Evolutionary conservation across 2,888 invertebrate species (phyloP).

Genomic region (Neoitamus cyanurus): DNA sequence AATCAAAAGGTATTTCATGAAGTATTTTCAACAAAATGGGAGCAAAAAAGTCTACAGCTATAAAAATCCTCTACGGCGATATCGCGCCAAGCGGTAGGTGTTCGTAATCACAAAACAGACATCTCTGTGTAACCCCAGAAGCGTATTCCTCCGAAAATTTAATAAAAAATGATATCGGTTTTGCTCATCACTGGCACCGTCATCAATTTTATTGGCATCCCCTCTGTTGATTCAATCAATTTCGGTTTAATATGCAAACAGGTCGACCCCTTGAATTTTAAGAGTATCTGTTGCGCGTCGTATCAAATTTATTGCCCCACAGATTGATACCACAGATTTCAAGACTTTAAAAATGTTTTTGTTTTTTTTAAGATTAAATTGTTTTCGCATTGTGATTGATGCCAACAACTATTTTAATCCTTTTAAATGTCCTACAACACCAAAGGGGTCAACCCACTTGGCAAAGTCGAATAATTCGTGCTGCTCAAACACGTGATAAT

Average conservation of each 20-base stretch:
- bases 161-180: conserved; percentile 28
- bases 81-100: neutral
- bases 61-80: neutral
- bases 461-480: neutral
- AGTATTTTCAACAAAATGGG: too few relatives aligned
- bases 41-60: too few relatives aligned
- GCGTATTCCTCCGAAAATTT: neutral
- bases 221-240: conserved; percentile 60
- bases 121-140: neutral
- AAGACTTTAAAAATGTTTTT: neutral
- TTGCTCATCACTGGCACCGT: neutral
- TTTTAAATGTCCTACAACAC: neutral
- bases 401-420: neutral
- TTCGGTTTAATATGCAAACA: conserved; percentile 59
- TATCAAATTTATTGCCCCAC: conserved; percentile 40
- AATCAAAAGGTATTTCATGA: too few relatives aligned
- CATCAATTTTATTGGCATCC: conserved; percentile 46
- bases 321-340: conserved; percentile 9
- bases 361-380: neutral
- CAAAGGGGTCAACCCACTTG: neutral
- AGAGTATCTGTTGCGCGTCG: conserved; percentile 37
- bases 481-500: conserved; percentile 4
- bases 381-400: neutral
- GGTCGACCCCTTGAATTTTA: conserved; percentile 47
- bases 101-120: neutral